Evolutionary conservation across 2,888 invertebrate genomes (phyloP).

Genomic region (Morpho deidamia): DNA sequence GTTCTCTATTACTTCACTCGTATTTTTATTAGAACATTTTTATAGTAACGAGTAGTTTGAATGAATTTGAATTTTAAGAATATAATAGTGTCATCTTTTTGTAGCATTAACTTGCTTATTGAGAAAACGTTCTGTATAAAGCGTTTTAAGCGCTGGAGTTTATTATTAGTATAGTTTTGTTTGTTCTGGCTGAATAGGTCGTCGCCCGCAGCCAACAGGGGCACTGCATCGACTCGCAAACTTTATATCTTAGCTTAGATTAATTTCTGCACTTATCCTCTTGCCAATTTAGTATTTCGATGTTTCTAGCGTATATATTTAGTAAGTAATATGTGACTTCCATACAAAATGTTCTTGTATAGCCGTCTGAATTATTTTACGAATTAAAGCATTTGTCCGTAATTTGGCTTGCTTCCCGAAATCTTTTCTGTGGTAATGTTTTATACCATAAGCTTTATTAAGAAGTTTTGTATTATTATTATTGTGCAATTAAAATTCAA

Average conservation of each 20-base stretch:
- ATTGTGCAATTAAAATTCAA: too few species aligned
- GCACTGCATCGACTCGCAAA: constrained; percentile 9
- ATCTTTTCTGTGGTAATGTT: constrained; percentile 3
- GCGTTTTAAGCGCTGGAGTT: constrained; percentile 29
- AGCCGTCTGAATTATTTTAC: constrained; percentile 3
- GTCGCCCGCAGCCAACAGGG: constrained; percentile 35
- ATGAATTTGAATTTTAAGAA: too few species aligned
- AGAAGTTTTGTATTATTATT: too few species aligned
- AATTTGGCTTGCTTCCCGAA: constrained; percentile 2
- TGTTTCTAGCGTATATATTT: neutral
- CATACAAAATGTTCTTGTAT: constrained; percentile 5
- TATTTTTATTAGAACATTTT: too few species aligned
- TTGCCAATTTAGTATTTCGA: constrained; percentile 15
- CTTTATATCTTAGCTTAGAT: constrained; percentile 13
- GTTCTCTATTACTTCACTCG: too few species aligned
- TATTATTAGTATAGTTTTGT: constrained; percentile 28
- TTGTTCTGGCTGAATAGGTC: constrained; percentile 45
- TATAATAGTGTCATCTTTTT: neutral
- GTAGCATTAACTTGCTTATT: neutral
- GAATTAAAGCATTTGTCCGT: neutral
- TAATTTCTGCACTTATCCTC: constrained; percentile 8
- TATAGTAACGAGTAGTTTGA: too few species aligned
- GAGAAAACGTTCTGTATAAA: neutral
- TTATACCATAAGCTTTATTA: too few species aligned
- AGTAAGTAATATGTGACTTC: constrained; percentile 8